phyloP scores from a whole-genome alignment of 2,113 vertebrate genomes.

The Xyliphius kryptos region DNA sequence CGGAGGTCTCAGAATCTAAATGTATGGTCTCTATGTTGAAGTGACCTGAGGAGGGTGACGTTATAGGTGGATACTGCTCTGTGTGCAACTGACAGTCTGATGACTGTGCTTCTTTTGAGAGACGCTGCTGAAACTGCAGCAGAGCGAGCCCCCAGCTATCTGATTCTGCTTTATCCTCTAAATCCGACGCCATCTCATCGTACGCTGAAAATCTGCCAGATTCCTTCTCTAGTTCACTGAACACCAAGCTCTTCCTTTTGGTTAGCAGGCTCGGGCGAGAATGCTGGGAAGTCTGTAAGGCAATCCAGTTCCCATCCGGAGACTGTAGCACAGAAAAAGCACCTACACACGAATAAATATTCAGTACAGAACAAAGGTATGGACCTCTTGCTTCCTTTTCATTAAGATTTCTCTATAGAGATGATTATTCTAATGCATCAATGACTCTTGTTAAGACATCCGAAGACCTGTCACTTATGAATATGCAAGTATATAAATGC shows the following conservation, averaged over 20 bases:
- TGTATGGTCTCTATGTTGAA: conserved; percentile 78
- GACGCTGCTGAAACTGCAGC: conserved; percentile 52
- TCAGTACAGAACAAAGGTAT: too few species aligned
- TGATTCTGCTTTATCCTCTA: conserved; percentile 59
- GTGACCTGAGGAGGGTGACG: conserved; percentile 71
- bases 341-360: too few species aligned
- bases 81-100: conserved; percentile 64
- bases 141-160: conserved; percentile 52
- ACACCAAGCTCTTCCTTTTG: conserved; percentile 77
- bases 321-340: conserved; percentile 75
- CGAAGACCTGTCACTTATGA: too few species aligned
- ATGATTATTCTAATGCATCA: too few species aligned
- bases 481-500: too few species aligned
- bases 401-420: too few species aligned
- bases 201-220: conserved; percentile 79
- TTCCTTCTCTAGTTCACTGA: conserved; percentile 76
- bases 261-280: conserved; percentile 74
- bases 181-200: conserved; percentile 79
- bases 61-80: conserved; percentile 60
- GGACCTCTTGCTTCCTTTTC: too few species aligned
- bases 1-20: conserved; percentile 85
- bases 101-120: conserved; percentile 67
- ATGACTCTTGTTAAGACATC: too few species aligned
- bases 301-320: conserved; percentile 92
- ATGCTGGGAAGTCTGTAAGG: conserved; percentile 71